Evolutionary conservation across 1,140 invertebrate genomes (phyloP).

Genomic region (Ptiloglossa arizonensis): DNA sequence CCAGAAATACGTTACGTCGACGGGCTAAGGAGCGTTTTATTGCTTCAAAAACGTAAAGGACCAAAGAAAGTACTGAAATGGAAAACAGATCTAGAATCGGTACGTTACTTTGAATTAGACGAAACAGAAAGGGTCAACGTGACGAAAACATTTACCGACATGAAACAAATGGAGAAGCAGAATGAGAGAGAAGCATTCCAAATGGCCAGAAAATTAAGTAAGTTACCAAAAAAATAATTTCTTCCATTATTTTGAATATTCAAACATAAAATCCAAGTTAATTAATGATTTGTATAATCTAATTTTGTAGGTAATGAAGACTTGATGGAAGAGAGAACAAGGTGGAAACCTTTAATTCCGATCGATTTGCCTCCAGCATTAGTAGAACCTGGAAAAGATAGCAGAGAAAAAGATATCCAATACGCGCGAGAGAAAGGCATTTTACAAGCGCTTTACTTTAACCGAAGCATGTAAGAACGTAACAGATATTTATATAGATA

Average conservation of each 20-base stretch:
- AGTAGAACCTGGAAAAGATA: slow-evolving; percentile 89
- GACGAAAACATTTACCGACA: slow-evolving; percentile 94
- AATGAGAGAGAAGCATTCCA: slow-evolving; percentile 92
- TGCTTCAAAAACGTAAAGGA: slow-evolving; percentile 87
- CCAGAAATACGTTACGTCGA: slow-evolving; percentile 72
- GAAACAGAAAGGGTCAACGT: slow-evolving; percentile 97
- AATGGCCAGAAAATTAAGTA: slow-evolving; percentile 88
- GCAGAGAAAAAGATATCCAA: slow-evolving; percentile 93
- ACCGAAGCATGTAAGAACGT: slow-evolving; percentile 86
- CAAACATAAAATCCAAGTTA: neutral
- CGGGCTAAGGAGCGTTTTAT: slow-evolving; percentile 85
- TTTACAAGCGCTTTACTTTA: slow-evolving; percentile 93
- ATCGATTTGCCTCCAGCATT: slow-evolving; percentile 86
- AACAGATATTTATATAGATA: slow-evolving; percentile 49
- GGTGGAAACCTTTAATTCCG: slow-evolving; percentile 87
- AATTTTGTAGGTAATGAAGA: slow-evolving; percentile 84
- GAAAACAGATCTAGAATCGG: slow-evolving; percentile 90
- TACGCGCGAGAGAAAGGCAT: slow-evolving; percentile 91
- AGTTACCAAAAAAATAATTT: slow-evolving; percentile 56
- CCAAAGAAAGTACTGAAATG: slow-evolving; percentile 93
- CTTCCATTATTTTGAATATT: slow-evolving; percentile 7
- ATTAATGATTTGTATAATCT: neutral
- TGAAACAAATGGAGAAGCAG: slow-evolving; percentile 94
- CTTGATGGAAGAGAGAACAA: slow-evolving; percentile 89
- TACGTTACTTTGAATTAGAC: slow-evolving; percentile 95